phyloP scores from a whole-genome alignment of 2,888 invertebrate species.

The Catocala nupta region DNA sequence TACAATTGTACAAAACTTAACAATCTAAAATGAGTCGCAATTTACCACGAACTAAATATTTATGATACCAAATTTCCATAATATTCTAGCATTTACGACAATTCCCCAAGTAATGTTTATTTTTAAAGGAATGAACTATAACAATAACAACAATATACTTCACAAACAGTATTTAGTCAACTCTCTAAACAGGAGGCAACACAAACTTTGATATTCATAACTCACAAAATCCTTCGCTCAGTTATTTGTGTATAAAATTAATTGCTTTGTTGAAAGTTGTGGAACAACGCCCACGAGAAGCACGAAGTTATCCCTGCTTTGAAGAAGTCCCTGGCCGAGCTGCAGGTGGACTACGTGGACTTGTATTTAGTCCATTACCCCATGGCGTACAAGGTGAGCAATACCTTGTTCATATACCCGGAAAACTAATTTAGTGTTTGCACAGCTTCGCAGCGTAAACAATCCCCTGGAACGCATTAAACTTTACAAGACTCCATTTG shows the following conservation, averaged over 20 bases:
- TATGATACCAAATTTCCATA: slow-evolving; percentile 39
- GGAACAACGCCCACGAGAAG: slow-evolving; percentile 87
- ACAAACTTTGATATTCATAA: slow-evolving; percentile 39
- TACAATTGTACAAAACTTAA: slow-evolving; percentile 13
- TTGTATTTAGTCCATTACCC: slow-evolving; percentile 94
- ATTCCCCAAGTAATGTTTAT: slow-evolving; percentile 18
- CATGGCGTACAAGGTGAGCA: slow-evolving; percentile 87
- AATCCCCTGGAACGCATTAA: slow-evolving; percentile 51
- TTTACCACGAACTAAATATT: slow-evolving; percentile 39
- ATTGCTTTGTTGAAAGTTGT: slow-evolving; percentile 65
- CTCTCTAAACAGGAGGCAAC: slow-evolving; percentile 19
- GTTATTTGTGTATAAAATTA: slow-evolving; percentile 43
- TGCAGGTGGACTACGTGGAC: slow-evolving; percentile 92
- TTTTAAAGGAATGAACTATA: slow-evolving; percentile 26
- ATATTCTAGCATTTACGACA: slow-evolving; percentile 30
- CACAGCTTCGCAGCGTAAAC: slow-evolving; percentile 44
- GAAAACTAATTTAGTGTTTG: slow-evolving; percentile 31
- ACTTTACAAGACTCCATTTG: slow-evolving; percentile 53
- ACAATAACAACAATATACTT: slow-evolving; percentile 29
- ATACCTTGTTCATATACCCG: slow-evolving; percentile 27
- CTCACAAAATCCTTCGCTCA: slow-evolving; percentile 33
- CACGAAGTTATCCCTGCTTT: slow-evolving; percentile 89
- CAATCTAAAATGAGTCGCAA: slow-evolving; percentile 14
- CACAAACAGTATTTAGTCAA: slow-evolving; percentile 36
- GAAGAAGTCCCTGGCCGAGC: slow-evolving; percentile 87